Conservation (phyloP, 2,113 vertebrate species). For the Paedocypris sp. region DNA sequence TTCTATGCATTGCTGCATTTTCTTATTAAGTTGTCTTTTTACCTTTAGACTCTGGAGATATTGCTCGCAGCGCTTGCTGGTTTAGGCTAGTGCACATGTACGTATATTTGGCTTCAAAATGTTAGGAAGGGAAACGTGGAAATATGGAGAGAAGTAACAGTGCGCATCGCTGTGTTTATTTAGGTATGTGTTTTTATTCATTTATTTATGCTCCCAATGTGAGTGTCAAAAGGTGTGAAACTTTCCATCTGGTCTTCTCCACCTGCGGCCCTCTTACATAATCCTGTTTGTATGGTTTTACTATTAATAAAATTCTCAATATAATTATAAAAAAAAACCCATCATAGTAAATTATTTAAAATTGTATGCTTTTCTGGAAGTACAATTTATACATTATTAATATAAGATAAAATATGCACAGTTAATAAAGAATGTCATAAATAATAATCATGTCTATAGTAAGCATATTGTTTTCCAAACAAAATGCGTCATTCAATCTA, state of each 20-base stretch:
- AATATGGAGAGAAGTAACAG: neutral
- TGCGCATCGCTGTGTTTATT: conserved; percentile 5
- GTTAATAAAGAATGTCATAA: too few species aligned
- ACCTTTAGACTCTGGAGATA: neutral
- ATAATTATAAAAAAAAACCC: conserved; percentile 5
- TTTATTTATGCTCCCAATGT: conserved; percentile 3
- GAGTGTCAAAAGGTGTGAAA: conserved; percentile 14
- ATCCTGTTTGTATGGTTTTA: neutral
- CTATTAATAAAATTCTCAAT: neutral
- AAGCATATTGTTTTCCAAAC: too few species aligned
- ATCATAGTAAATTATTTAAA: too few species aligned
- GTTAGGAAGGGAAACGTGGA: neutral
- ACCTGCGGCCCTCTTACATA: conserved; percentile 22
- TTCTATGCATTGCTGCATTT: neutral
- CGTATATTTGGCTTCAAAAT: too few species aligned
- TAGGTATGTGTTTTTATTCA: conserved; percentile 6
- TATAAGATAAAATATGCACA: too few species aligned
- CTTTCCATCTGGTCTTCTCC: conserved; percentile 15
- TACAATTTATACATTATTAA: too few species aligned
- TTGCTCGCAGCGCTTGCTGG: neutral
- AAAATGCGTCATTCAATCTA: too few species aligned
- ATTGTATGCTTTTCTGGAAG: too few species aligned
- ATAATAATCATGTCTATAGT: too few species aligned
- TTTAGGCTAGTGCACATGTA: neutral
- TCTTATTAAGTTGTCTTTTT: neutral